A percentile compares a stretch with the other conserved stretches of the same genome.
These are phyloP conservation scores for Hololepta plana DNA, from an alignment of 2,888 invertebrate genomes.

Conservation along the genomic window DNA sequence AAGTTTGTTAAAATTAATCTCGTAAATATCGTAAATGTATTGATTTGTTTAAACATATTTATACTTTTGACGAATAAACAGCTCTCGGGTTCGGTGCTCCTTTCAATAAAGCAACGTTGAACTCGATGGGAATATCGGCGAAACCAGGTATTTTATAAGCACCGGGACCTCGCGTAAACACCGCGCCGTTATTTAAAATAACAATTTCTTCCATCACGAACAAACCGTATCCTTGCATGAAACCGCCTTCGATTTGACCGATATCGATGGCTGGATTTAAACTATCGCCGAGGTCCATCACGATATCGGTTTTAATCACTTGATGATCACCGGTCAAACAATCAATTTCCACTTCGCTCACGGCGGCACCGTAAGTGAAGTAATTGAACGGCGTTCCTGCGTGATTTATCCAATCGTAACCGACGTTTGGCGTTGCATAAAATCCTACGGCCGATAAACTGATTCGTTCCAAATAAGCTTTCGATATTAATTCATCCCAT, in stretches of 20 bases:
- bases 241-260: constrained; percentile 91
- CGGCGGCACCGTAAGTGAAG: constrained; percentile 70
- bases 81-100: constrained; percentile 75
- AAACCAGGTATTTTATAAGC: constrained; percentile 89
- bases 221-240: constrained; percentile 83
- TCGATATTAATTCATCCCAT: constrained; percentile 70
- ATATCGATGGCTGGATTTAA: constrained; percentile 93
- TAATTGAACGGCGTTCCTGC: constrained; percentile 62
- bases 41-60: too few species aligned
- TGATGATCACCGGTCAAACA: constrained; percentile 87
- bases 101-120: constrained; percentile 80
- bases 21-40: too few species aligned
- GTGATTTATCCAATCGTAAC: constrained; percentile 50
- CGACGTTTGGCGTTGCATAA: constrained; percentile 56
- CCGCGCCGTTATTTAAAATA: constrained; percentile 63
- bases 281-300: constrained; percentile 87
- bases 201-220: constrained; percentile 80
- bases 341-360: constrained; percentile 82
- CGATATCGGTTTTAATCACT: constrained; percentile 76
- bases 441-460: constrained; percentile 71
- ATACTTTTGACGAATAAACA: constrained; percentile 89
- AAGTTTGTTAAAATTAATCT: too few species aligned
- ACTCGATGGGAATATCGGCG: constrained; percentile 75
- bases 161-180: constrained; percentile 78
- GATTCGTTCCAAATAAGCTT: constrained; percentile 59